Conservation (phyloP, 2,113 vertebrate genomes). For the Mormyrus lacerda region DNA sequence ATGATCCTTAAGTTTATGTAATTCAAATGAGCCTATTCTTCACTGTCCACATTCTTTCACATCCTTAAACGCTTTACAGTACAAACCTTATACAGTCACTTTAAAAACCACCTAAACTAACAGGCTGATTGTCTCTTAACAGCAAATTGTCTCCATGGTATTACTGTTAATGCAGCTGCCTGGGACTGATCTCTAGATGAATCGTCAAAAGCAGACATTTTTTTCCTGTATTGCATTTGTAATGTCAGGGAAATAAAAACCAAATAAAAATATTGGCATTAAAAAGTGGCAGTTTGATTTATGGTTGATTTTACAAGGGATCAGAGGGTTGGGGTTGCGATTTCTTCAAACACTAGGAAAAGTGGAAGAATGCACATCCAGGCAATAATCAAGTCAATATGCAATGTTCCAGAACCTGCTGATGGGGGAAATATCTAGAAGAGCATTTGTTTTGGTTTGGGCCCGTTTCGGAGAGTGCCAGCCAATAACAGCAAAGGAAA, state of each 20-base stretch:
- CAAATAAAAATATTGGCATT: constrained; percentile 9
- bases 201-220: constrained; percentile 25
- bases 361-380: neutral
- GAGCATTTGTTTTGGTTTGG: neutral
- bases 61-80: neutral
- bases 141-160: neutral
- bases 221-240: constrained; percentile 26
- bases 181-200: constrained; percentile 23
- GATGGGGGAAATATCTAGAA: neutral
- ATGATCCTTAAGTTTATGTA: neutral
- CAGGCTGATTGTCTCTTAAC: constrained; percentile 11
- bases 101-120: constrained; percentile 12
- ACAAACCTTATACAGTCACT: neutral
- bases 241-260: neutral
- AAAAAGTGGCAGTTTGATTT: neutral
- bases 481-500: neutral
- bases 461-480: neutral
- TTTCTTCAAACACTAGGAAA: neutral
- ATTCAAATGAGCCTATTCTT: neutral
- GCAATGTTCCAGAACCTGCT: neutral
- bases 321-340: neutral
- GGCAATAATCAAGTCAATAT: constrained; percentile 1
- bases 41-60: neutral
- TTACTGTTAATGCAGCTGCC: constrained; percentile 15
- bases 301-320: neutral